Conservation (phyloP, 2,113 vertebrate genomes). For the Tragelaphus buxtoni region DNA sequence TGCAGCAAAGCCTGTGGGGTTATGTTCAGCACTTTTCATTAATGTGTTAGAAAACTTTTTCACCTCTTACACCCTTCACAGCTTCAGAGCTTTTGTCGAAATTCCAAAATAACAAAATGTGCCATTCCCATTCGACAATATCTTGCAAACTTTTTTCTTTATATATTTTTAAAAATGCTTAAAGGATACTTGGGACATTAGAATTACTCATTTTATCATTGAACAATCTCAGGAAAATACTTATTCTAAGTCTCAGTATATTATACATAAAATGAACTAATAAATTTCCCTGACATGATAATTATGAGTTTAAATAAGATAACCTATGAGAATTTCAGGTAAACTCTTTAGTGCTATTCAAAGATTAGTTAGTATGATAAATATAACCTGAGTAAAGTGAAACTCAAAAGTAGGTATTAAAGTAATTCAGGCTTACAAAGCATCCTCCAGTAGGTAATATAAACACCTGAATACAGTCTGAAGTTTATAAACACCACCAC, state of each 20-base stretch:
- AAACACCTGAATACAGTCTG: background rate
- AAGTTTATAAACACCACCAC: background rate
- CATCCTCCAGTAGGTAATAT: background rate
- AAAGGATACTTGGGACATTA: background rate
- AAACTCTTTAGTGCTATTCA: conserved; percentile 37
- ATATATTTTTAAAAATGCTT: background rate
- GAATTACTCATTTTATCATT: background rate
- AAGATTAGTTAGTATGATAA: conserved; percentile 48
- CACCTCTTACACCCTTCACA: background rate
- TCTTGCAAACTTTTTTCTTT: background rate
- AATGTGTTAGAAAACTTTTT: background rate
- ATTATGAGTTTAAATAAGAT: conserved; percentile 51
- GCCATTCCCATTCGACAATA: background rate
- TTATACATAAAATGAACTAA: conserved; percentile 16
- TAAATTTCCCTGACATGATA: background rate
- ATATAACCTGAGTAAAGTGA: background rate
- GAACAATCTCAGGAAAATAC: background rate
- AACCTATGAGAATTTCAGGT: conserved; percentile 33
- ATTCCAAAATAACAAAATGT: background rate
- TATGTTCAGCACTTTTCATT: background rate
- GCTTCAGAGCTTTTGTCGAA: background rate
- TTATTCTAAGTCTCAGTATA: background rate
- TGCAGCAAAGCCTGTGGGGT: background rate
- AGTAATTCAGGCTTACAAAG: background rate
- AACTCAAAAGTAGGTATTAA: conserved; percentile 41